Evolutionary conservation across 1,140 invertebrate species (phyloP), one percentile per base, ranked within the genome.

Genomic region (Euborellia annulipes): DNA sequence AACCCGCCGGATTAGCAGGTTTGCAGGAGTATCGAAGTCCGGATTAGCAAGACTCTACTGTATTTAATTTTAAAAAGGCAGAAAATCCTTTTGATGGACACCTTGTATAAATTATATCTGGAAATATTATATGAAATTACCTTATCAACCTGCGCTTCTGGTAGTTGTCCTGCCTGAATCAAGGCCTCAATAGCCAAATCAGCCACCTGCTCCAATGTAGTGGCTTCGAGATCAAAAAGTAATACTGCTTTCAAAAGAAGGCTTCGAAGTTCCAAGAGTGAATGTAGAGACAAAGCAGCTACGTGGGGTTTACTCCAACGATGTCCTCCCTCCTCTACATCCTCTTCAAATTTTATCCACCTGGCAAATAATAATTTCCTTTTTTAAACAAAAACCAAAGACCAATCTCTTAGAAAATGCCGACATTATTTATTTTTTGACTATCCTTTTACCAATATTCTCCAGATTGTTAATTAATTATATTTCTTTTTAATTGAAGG

Each of bases 281-380:
- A 86, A 57, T 93, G 89, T 17, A 93, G 67, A 1, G 88, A 91
- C 20, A 94, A 67, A 0, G 89, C 92, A 11, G 87, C 88, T 18
- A 94, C 90, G 61, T 92, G 88, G 2, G 89, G 90, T 62, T 94
- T 94, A 3, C 86, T 91, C 89, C 89, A 94, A 41, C 89, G 69
- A 59, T 92, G 90, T 40, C 89, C 88, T 19, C 88, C 86, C 65
- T 92, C 87, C 64, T 93, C 89, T 1, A 93, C 89, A 59, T 92
- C 86, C 62, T 94, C 89, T 59, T 93, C 89, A 60, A 93, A 93
- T 62, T 93, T 92, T 37, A 94, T 87, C 89, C 89, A 93, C 55
- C 89, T 79, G 43, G n/a, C n/a, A 11, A n/a, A 17, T 8, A 7
- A 14, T 20, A 45, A 45, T 40, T 45, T 45, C 8, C 11, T 40